Evolutionary conservation across 2,888 invertebrate genomes (phyloP).

Genomic region (Zygothrica quintamaculata): DNA sequence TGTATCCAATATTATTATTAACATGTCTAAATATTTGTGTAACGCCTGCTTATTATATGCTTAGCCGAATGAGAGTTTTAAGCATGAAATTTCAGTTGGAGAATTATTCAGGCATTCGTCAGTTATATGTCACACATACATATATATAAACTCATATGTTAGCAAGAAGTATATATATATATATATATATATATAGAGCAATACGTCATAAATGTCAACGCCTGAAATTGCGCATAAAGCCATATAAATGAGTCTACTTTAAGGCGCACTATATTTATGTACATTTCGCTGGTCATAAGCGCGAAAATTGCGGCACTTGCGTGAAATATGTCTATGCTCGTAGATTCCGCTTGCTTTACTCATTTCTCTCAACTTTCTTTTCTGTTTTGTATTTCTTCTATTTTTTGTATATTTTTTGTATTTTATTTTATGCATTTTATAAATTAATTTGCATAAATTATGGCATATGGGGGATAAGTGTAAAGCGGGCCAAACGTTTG

Average conservation of each 20-base stretch:
- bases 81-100: too few relatives aligned
- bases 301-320: constrained; percentile 74
- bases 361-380: constrained; percentile 1
- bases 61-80: constrained; percentile 10
- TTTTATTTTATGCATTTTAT: constrained; percentile 48
- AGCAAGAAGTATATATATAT: constrained; percentile 16
- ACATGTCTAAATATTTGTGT: constrained; percentile 54
- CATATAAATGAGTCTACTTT: constrained; percentile 81
- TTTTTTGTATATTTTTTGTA: constrained; percentile 9
- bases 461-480: constrained; percentile 64
- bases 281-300: constrained; percentile 58
- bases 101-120: constrained; percentile 48
- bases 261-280: constrained; percentile 74
- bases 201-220: constrained; percentile 81
- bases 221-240: constrained; percentile 77
- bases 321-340: constrained; percentile 67
- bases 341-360: constrained; percentile 31
- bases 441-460: constrained; percentile 80
- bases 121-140: constrained; percentile 45
- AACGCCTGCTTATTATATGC: constrained; percentile 49
- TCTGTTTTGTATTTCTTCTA: constrained; percentile 12
- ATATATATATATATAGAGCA: constrained; percentile 51
- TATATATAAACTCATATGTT: constrained; percentile 3
- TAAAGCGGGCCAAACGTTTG: constrained; percentile 64
- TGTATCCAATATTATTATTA: background rate